Base-by-base conservation (phyloP, 2,797 vertebrate genomes). In the Xenentodon cancila region DNA sequence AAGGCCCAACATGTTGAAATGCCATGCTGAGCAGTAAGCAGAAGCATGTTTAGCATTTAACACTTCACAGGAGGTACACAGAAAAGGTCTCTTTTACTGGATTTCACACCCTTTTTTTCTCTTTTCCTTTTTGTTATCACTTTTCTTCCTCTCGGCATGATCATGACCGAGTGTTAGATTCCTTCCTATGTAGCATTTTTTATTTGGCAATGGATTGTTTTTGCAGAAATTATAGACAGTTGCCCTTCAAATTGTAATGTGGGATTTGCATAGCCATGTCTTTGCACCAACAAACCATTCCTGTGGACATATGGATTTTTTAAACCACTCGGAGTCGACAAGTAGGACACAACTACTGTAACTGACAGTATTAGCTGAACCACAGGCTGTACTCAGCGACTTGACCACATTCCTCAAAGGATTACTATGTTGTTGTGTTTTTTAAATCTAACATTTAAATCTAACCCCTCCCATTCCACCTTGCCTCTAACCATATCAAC, bases 31-130 rank as follows among this genome's bases (percentile, higher is more conserved):
- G n/a, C n/a, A n/a, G n/a, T n/a, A n/a, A 27, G 80, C 71, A 75
- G 69, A 27, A 76, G 58, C 65, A 80, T 78, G 64, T 81, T 88
- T 82, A 77, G 81, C 76, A 85, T 88, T 86, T 83, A 76, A 84
- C 84, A 74, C 75, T 30, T 50, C 52, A 54, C 63, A 71, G 17
- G 56, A 79, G 71, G 59, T 59, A 22, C 9, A 48, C 18, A 1
- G 22, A 55, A 81, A 84, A 81, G 72, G 73, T 78, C 76, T 68
- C 51, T 25, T n/a, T n/a, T n/a, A n/a, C n/a, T n/a, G n/a, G n/a
- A n/a, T n/a, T n/a, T n/a, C n/a, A n/a, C n/a, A n/a, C n/a, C n/a
- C n/a, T n/a, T n/a, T n/a, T 34, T 54, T 21, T 57, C 7, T 56
- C 57, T 56, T 27, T 46, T 47, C 42, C 37, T 44, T 9, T 21